A percentile compares a stretch with the other conserved stretches of the same genome.
Conservation (phyloP, 2,888 invertebrate species). For the Eumacrocentrus americanus region DNA sequence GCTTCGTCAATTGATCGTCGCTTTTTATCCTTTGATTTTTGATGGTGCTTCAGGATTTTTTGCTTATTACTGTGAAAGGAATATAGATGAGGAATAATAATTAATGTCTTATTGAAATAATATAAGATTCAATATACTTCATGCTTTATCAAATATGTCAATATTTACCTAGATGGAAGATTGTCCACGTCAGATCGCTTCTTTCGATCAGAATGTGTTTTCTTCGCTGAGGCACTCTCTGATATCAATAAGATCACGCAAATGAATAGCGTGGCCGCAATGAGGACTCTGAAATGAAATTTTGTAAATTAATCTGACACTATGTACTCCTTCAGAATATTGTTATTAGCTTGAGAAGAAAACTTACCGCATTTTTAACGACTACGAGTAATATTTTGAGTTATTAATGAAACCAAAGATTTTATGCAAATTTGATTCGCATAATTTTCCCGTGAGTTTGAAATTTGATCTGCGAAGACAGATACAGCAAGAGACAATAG, state of each 20-base stretch:
- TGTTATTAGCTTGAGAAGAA: neutral
- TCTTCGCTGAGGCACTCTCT: slow-evolving; percentile 26
- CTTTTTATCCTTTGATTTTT: slow-evolving; percentile 25
- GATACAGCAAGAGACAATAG: neutral
- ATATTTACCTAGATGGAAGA: slow-evolving; percentile 1
- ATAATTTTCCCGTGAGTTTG: neutral
- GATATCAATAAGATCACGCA: slow-evolving; percentile 26
- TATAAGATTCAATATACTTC: neutral
- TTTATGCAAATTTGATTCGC: neutral
- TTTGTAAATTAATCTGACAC: no score
- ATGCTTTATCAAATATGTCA: no score
- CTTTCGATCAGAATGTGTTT: slow-evolving; percentile 17
- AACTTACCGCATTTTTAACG: neutral
- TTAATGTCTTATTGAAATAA: neutral
- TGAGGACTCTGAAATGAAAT: slow-evolving; percentile 17
- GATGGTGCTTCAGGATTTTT: slow-evolving; percentile 16
- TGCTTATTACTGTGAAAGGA: slow-evolving; percentile 2
- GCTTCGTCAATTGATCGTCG: slow-evolving; percentile 15
- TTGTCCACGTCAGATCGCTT: slow-evolving; percentile 6
- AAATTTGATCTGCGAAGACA: neutral
- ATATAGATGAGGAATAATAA: neutral
- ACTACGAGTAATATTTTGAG: no score
- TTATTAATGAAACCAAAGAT: neutral
- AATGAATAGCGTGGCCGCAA: slow-evolving; percentile 22
- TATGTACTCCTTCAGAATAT: no score